phyloP scores from a whole-genome alignment of 2,113 vertebrate species.

The Scartelaos histophorus region DNA sequence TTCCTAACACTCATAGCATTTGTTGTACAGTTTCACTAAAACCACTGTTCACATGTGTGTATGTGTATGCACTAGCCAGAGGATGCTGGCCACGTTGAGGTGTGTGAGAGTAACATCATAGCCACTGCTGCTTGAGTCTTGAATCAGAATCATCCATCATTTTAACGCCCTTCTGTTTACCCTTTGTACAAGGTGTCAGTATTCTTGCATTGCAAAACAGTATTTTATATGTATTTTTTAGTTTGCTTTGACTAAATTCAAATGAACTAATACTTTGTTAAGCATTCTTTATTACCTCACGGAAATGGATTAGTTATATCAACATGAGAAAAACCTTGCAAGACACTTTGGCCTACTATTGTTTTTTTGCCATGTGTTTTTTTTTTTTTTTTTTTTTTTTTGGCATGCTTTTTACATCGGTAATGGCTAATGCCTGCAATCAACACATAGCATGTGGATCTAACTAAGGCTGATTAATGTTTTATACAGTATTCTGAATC shows the following conservation, averaged over 20 bases:
- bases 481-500: neutral
- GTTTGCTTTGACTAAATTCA: neutral
- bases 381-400: neutral
- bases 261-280: no score
- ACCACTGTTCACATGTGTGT: conserved; percentile 60
- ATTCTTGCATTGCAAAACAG: neutral
- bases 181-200: neutral
- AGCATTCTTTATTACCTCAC: no score
- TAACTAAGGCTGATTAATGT: conserved; percentile 36
- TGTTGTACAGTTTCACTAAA: conserved; percentile 38
- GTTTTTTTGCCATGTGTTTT: neutral
- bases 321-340: neutral
- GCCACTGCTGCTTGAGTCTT: conserved; percentile 40
- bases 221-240: neutral
- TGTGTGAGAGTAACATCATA: conserved; percentile 71
- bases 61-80: conserved; percentile 72
- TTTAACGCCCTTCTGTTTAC: neutral
- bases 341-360: neutral
- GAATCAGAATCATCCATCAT: conserved; percentile 16
- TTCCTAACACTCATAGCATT: conserved; percentile 26
- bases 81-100: conserved; percentile 83
- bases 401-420: conserved; percentile 57
- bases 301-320: neutral
- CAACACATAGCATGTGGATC: conserved; percentile 47
- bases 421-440: conserved; percentile 17